Conservation (phyloP, 2,888 invertebrate genomes). For the Pecten maximus region DNA sequence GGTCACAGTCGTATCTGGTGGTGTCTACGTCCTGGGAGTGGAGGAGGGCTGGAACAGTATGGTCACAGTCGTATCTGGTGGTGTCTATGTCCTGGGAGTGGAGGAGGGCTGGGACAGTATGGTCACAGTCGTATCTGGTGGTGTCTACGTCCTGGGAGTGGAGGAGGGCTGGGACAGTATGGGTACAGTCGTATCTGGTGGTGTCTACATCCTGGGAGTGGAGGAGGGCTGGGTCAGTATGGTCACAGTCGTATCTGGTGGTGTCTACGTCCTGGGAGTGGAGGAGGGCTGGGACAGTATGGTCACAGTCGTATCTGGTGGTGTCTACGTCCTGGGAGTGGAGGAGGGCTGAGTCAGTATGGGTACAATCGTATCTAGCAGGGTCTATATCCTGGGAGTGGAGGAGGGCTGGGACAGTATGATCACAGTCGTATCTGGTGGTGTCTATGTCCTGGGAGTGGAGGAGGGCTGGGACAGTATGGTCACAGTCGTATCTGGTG, state of each 20-base stretch:
- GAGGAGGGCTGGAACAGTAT: conserved; percentile 85
- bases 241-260: conserved; percentile 83
- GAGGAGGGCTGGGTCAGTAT: conserved; percentile 85
- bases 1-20: conserved; percentile 83
- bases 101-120: conserved; percentile 85
- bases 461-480: conserved; percentile 85
- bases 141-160: conserved; percentile 84
- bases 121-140: conserved; percentile 83
- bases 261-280: conserved; percentile 84
- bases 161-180: conserved; percentile 85
- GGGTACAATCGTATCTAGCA: conserved; percentile 83
- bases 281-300: conserved; percentile 85
- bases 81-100: conserved; percentile 84
- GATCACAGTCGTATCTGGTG: conserved; percentile 83
- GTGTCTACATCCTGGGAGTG: conserved; percentile 84
- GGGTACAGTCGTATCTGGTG: conserved; percentile 83
- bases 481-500: conserved; percentile 83
- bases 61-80: conserved; percentile 83
- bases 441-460: conserved; percentile 84
- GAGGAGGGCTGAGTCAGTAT: conserved; percentile 85
- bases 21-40: conserved; percentile 84
- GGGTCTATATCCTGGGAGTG: conserved; percentile 84
- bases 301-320: conserved; percentile 83
- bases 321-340: conserved; percentile 84
- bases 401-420: conserved; percentile 85